A percentile compares a stretch with the other conserved stretches of the same genome.
phyloP scores from a whole-genome alignment of 2,113 vertebrate species.

The Gallinago paraguaiae region DNA sequence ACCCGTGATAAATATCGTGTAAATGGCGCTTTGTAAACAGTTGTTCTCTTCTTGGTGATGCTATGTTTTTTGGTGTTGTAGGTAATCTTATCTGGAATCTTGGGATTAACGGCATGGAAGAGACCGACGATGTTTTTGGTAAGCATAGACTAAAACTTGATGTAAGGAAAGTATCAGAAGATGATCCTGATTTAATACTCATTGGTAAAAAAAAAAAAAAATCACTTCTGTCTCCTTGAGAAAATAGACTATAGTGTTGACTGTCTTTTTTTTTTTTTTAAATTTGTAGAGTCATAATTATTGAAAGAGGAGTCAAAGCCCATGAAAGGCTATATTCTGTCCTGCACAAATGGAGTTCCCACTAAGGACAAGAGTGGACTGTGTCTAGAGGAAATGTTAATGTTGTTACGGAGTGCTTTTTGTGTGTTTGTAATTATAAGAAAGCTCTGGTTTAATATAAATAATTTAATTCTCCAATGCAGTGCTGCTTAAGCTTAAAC shows the following conservation, averaged over 20 bases:
- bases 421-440: neutral
- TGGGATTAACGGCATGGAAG: slow-evolving; percentile 86
- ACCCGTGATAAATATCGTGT: neutral
- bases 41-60: neutral
- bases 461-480: neutral
- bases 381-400: neutral
- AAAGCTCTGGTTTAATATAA: neutral
- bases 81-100: slow-evolving; percentile 87
- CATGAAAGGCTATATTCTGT: neutral
- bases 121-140: slow-evolving; percentile 82
- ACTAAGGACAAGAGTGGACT: neutral
- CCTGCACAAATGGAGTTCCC: neutral
- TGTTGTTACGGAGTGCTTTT: neutral
- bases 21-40: neutral
- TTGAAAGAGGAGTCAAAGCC: neutral
- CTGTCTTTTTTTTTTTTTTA: neutral
- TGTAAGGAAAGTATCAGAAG: neutral
- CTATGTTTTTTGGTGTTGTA: slow-evolving; percentile 56
- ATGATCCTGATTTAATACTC: neutral
- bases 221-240: neutral
- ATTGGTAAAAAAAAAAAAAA: neutral
- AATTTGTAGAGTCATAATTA: neutral
- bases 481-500: neutral
- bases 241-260: neutral
- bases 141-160: slow-evolving; percentile 57